These are phyloP conservation scores for Nomia melanderi DNA, from an alignment of 1,140 invertebrate species.

Conservation along the genomic window DNA sequence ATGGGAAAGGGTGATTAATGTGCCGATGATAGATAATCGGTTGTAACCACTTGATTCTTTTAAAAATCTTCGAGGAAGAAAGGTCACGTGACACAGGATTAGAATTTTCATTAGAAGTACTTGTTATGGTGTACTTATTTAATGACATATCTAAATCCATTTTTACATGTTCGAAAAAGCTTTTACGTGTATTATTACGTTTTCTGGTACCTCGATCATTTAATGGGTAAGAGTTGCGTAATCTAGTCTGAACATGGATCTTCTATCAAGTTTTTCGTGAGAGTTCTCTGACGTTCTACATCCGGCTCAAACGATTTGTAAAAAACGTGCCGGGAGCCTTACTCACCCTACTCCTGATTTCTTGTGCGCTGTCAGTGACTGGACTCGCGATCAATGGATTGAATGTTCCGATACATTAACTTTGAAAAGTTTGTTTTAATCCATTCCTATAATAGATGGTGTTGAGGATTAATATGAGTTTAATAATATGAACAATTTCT, in stretches of 20 bases:
- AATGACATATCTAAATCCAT: no score
- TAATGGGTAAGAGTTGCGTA: neutral
- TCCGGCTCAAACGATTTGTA: conserved; percentile 25
- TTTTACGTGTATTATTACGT: neutral
- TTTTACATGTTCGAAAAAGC: no score
- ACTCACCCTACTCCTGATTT: neutral
- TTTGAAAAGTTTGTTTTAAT: neutral
- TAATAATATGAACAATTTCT: no score
- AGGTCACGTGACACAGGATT: no score
- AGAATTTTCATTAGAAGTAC: no score
- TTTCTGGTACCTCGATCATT: neutral
- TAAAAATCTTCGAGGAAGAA: no score
- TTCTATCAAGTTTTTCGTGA: neutral
- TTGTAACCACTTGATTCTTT: no score
- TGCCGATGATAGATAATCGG: no score
- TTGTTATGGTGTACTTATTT: no score
- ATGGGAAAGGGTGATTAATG: no score
- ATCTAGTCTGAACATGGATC: neutral
- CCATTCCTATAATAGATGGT: neutral
- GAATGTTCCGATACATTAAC: conserved; percentile 2
- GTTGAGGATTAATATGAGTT: neutral
- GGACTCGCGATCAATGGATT: neutral
- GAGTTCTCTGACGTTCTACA: conserved; percentile 6
- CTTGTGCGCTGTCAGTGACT: conserved; percentile 15
- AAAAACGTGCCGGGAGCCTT: conserved; percentile 12